Evolutionary conservation across 2,888 invertebrate genomes (phyloP), one percentile per base, ranked within the genome.

Genomic region (Sycophila texana): DNA sequence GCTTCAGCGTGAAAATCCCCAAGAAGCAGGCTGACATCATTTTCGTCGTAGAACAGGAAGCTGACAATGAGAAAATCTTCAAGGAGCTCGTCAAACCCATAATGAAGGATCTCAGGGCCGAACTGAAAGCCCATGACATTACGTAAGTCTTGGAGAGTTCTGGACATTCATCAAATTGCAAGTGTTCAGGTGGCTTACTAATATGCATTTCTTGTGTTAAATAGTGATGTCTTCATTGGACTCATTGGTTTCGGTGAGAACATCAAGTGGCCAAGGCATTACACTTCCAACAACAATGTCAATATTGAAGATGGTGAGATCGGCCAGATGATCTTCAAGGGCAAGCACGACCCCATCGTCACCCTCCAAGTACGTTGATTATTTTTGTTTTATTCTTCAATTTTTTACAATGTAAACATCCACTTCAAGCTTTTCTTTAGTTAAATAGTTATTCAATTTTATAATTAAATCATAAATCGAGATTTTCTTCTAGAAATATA

Each of bases 21-120:
- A 92, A 92, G 81, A 95, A 95, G 81, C 93, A 96, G 82, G 97
- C 96, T 1, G 98, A 98, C 87, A 92, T 98, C 77, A 91, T 98
- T 0, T 92, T 98, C 75, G 92, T 95, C 0, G 93, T 97, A 13
- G 97, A 98, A 85, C 93, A 94, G 82, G 89, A 88, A 4, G 90
- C 92, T 88, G 89, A 91, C 58, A 96, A 94, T 88, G 93, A 94
- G 85, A 92, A 92, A 82, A 89, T 92, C 58, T 95, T 93, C 92
- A 94, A 93, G 83, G 93, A 93, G 47, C 88, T 95, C 80, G 89
- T 94, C 0, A 92, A 92, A 16, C 94, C 94, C 0, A 89, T 95
- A 61, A 91, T 95, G 4, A 89, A 91, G 0, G 92, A 94, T 80
- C 84, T 95, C 5, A 91, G 92, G 49, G 93, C 92, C 82, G 92